phyloP scores from a whole-genome alignment of 2,113 vertebrate genomes.

The Otolemur garnettii region DNA sequence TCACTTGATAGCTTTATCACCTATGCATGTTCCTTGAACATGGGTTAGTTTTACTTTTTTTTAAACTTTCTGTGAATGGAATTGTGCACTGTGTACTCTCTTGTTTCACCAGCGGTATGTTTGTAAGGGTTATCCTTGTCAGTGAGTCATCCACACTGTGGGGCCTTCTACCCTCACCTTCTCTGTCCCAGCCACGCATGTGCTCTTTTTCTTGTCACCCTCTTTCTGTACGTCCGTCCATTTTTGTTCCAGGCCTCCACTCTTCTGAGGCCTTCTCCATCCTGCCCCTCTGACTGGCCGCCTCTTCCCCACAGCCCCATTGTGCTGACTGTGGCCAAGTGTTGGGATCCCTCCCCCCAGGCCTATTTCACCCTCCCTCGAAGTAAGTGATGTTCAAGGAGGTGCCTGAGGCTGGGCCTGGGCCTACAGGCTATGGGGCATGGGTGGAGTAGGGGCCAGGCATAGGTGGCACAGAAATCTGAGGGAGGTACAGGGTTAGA shows the following conservation, averaged over 20 bases:
- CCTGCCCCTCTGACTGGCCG: neutral
- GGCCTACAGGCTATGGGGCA: neutral
- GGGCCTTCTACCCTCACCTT: neutral
- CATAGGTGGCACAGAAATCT: neutral
- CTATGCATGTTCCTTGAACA: neutral
- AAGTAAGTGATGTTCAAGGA: constrained; percentile 88
- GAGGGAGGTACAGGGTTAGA: constrained; percentile 66
- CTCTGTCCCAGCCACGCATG: neutral
- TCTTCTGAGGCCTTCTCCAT: neutral
- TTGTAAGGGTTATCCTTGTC: neutral
- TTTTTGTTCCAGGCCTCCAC: neutral
- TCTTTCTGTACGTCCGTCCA: neutral
- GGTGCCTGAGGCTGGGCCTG: neutral
- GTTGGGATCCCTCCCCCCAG: constrained; percentile 95
- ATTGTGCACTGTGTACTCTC: neutral
- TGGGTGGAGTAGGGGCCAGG: neutral
- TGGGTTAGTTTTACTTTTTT: neutral
- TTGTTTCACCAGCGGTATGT: neutral
- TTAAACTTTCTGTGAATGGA: neutral
- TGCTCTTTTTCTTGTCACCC: neutral
- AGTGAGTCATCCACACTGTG: neutral
- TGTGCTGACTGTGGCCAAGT: constrained; percentile 95
- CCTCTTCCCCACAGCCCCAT: constrained; percentile 90
- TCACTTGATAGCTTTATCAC: neutral
- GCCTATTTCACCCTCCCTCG: constrained; percentile 95